phyloP scores from a whole-genome alignment of 2,888 invertebrate genomes.

The Morpho achilles region DNA sequence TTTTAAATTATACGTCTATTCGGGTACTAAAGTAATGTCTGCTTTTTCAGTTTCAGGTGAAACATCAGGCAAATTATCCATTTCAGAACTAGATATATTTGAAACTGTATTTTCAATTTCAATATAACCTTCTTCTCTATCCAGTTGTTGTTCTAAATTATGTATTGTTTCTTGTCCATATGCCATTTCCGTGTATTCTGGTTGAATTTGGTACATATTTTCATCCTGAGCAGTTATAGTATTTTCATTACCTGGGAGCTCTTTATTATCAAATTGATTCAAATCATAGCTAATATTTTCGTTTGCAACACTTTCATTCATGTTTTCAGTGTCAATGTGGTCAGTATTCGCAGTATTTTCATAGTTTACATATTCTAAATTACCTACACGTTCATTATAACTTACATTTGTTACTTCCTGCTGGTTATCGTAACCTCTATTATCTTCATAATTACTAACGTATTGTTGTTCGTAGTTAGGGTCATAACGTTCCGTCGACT shows the following conservation, averaged over 20 bases:
- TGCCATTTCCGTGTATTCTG: conserved; percentile 15
- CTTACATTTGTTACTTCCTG: conserved; percentile 8
- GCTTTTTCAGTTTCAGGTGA: no score
- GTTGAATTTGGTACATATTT: conserved; percentile 15
- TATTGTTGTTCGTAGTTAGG: conserved; percentile 58
- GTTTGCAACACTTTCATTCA: conserved; percentile 12
- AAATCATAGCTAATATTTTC: conserved; percentile 23
- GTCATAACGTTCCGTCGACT: conserved; percentile 50
- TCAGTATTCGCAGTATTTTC: neutral
- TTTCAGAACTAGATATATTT: conserved; percentile 11
- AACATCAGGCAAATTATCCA: neutral
- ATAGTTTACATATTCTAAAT: conserved; percentile 10
- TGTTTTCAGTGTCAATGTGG: conserved; percentile 16
- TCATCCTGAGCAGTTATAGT: conserved; percentile 2
- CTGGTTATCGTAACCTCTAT: conserved; percentile 30
- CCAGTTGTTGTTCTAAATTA: conserved; percentile 41
- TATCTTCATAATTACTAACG: conserved; percentile 20
- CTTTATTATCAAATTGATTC: conserved; percentile 22
- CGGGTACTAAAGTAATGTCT: no score
- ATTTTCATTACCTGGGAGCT: conserved; percentile 7
- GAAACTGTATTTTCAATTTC: conserved; percentile 23
- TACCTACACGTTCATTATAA: conserved; percentile 19
- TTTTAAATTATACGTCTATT: no score
- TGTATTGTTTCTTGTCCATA: conserved; percentile 15
- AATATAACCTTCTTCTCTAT: conserved; percentile 42